Percentiles rank a stretch among this genome's conserved stretches.
Evolutionary conservation across 2,113 vertebrate genomes (phyloP).

Genomic region (Anseranas semipalmata): DNA sequence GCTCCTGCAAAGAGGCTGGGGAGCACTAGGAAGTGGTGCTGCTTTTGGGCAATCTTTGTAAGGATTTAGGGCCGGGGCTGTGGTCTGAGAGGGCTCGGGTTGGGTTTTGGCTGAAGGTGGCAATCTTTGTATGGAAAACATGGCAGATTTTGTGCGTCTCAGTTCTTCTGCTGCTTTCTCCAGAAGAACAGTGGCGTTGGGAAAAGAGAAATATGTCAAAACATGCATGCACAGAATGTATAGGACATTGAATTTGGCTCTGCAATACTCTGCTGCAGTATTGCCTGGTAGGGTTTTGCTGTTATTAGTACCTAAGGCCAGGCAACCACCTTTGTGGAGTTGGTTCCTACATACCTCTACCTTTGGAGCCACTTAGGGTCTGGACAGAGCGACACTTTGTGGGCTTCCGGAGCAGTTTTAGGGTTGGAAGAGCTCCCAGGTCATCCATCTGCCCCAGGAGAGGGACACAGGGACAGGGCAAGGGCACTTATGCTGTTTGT

Average conservation of each 20-base stretch:
- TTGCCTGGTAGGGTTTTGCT: neutral
- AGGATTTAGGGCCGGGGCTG: neutral
- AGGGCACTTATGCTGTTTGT: neutral
- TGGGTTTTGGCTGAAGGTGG: neutral
- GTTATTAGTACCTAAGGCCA: neutral
- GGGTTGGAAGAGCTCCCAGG: neutral
- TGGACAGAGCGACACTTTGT: fast-evolving
- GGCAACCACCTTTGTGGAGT: neutral
- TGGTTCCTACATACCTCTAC: neutral
- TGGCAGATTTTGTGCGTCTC: neutral
- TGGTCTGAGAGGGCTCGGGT: neutral
- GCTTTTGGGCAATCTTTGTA: neutral
- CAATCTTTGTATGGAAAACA: neutral
- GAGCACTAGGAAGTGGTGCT: neutral
- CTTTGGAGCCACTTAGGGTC: fast-evolving
- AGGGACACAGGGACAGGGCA: neutral
- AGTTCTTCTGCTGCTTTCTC: neutral
- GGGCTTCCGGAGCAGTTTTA: neutral
- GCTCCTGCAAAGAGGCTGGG: neutral
- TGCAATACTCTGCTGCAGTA: neutral
- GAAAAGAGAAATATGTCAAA: neutral
- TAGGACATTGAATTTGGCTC: neutral
- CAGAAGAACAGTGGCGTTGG: neutral
- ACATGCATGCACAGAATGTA: neutral
- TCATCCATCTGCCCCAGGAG: neutral